phyloP scores from a whole-genome alignment of 2,113 vertebrate genomes.

The Cryptoleucopteryx plumbea region DNA sequence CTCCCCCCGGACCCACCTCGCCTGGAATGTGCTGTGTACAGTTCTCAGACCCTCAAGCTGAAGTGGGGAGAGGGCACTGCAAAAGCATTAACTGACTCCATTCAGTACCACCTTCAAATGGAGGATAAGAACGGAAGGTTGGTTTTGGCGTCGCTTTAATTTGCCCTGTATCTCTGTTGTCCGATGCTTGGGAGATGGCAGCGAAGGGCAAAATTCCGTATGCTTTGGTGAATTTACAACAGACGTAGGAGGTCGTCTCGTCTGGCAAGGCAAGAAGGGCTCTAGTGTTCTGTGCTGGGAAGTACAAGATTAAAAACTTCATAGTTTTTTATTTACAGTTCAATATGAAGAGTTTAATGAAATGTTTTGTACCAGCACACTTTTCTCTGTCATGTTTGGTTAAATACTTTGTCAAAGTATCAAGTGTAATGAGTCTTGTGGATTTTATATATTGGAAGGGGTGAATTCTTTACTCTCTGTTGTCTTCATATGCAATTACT shows the following conservation, averaged over 20 bases:
- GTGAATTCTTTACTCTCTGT: background rate
- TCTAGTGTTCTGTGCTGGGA: background rate
- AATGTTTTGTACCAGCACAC: rapidly evolving
- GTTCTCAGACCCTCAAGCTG: slow-evolving; percentile 95
- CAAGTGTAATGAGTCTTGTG: background rate
- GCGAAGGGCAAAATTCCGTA: background rate
- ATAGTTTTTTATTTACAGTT: background rate
- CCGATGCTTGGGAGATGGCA: background rate
- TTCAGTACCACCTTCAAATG: slow-evolving; percentile 96
- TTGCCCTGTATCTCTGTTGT: background rate
- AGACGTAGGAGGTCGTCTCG: background rate
- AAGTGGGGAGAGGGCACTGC: slow-evolving; percentile 94
- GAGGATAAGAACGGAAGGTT: slow-evolving; percentile 92
- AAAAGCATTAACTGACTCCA: slow-evolving; percentile 82
- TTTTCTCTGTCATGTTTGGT: background rate
- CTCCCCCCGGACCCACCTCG: slow-evolving; percentile 92
- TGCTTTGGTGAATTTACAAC: background rate
- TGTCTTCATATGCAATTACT: background rate
- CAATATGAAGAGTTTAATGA: background rate
- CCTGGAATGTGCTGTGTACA: slow-evolving; percentile 93
- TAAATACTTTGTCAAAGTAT: background rate
- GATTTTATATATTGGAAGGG: background rate
- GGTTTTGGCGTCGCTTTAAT: slow-evolving; percentile 1
- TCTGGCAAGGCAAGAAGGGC: background rate
- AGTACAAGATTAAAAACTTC: background rate